Conservation (phyloP, 2,888 invertebrate species). For the Onchidella celtica region DNA sequence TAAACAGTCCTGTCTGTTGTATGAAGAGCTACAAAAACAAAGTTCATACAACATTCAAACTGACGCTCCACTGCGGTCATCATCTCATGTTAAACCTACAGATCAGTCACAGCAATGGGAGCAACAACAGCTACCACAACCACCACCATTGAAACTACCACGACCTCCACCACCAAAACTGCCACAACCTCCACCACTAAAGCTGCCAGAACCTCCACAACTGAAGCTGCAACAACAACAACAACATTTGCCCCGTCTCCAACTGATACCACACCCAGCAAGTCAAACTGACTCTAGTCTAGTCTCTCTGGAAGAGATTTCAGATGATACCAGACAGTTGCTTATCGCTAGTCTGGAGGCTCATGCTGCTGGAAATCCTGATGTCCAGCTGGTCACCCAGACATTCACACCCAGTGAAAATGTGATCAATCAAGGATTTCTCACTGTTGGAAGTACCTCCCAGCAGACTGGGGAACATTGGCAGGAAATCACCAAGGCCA, state of each 20-base stretch:
- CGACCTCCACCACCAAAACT: not conserved
- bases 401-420: slow-evolving; percentile 12
- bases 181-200: not conserved
- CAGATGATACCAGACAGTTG: not conserved
- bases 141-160: not conserved
- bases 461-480: not conserved
- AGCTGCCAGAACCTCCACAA: not conserved
- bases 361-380: not conserved
- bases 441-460: not conserved
- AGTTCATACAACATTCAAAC: not conserved
- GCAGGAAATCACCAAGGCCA: not conserved
- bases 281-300: not conserved
- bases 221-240: no score
- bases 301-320: not conserved
- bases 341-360: slow-evolving; percentile 21
- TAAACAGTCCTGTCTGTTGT: not conserved
- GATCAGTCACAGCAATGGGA: not conserved
- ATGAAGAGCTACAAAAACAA: not conserved
- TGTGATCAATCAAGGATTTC: not conserved
- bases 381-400: slow-evolving; percentile 3
- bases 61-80: not conserved
- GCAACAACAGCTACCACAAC: not conserved
- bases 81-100: not conserved
- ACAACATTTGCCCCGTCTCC: no score
- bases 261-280: no score